Conservation (phyloP, 1,140 invertebrate species). For the Drosophila littoralis region DNA sequence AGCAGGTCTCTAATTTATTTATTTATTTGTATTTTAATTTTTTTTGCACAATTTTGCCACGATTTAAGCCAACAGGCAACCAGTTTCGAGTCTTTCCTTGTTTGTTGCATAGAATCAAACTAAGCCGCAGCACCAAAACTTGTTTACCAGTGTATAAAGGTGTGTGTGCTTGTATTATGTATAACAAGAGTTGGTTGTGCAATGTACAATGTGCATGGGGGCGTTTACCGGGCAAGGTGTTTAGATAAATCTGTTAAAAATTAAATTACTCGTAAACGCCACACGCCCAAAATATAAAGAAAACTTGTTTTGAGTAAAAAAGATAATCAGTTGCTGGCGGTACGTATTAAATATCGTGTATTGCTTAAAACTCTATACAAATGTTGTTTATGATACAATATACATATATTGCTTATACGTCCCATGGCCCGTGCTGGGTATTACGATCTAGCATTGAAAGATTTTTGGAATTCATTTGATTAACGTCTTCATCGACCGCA, state of each 20-base stretch:
- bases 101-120: constrained; percentile 69
- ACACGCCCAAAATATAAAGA: constrained; percentile 37
- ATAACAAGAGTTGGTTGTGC: constrained; percentile 64
- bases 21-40: constrained; percentile 2
- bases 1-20: constrained; percentile 7
- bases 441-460: constrained; percentile 28
- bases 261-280: constrained; percentile 57
- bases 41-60: constrained; percentile 70
- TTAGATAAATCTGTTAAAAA: constrained; percentile 72
- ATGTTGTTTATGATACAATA: constrained; percentile 17
- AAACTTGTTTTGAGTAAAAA: constrained; percentile 34
- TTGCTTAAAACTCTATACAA: constrained; percentile 59
- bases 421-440: constrained; percentile 57
- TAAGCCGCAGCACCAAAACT: constrained; percentile 44
- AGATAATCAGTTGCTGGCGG: constrained; percentile 23
- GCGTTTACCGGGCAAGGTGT: constrained; percentile 67
- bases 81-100: constrained; percentile 73
- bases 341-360: constrained; percentile 46
- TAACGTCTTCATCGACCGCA: constrained; percentile 60
- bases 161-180: constrained; percentile 14
- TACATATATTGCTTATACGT: constrained; percentile 60
- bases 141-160: constrained; percentile 47
- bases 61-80: constrained; percentile 54
- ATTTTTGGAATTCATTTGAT: constrained; percentile 29
- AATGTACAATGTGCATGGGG: constrained; percentile 68